Percentiles rank a stretch among this genome's conserved stretches.
phyloP scores from a whole-genome alignment of 2,113 vertebrate genomes.

The Onychostoma macrolepis region DNA sequence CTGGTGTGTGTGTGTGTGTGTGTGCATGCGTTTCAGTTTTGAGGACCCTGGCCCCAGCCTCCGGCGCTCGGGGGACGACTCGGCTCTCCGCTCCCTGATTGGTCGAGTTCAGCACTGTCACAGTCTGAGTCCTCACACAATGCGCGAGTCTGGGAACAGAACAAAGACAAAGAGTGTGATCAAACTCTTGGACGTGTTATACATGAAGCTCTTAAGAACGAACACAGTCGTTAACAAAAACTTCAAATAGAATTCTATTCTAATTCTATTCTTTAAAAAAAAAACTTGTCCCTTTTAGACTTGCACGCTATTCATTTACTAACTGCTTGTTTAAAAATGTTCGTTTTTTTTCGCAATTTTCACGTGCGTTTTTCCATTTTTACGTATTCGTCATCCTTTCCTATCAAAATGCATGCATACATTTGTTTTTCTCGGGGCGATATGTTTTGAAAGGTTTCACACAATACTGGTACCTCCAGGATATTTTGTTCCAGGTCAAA shows the following conservation, averaged over 20 bases:
- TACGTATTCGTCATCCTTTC: no score
- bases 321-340: no score
- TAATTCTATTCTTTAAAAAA: no score
- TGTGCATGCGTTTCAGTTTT: conserved; percentile 43
- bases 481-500: conserved; percentile 79
- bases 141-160: conserved; percentile 66
- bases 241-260: neutral
- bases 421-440: neutral
- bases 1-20: conserved; percentile 48
- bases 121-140: conserved; percentile 91
- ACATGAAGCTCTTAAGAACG: neutral
- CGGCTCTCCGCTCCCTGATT: conserved; percentile 83
- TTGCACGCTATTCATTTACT: no score
- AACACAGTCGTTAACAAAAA: neutral
- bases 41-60: conserved; percentile 64
- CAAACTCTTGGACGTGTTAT: neutral
- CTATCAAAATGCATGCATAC: no score
- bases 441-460: neutral
- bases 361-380: no score
- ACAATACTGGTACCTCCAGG: conserved; percentile 72
- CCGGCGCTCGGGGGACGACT: conserved; percentile 77
- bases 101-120: conserved; percentile 89
- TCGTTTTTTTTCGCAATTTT: no score
- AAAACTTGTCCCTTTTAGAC: no score
- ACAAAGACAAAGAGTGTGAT: conserved; percentile 18